phyloP scores from a whole-genome alignment of 2,888 invertebrate species.

The Cephus nigrinus region DNA sequence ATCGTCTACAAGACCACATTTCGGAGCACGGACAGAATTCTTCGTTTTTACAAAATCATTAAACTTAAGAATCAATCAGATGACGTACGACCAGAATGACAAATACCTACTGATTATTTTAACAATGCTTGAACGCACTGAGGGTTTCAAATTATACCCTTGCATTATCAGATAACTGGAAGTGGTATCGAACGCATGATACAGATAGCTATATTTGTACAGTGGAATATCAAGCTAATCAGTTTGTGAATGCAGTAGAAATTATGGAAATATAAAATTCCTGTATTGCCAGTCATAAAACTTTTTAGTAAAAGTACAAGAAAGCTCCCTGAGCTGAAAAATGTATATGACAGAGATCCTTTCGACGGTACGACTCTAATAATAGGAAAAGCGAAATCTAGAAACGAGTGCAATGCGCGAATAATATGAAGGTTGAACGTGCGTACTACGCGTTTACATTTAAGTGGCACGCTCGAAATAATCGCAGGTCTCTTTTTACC shows the following conservation, averaged over 20 bases:
- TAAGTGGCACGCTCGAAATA: background rate
- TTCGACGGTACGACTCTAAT: slow-evolving; percentile 34
- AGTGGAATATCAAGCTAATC: background rate
- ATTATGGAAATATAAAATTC: background rate
- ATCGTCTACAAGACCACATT: background rate
- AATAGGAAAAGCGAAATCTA: slow-evolving; percentile 37
- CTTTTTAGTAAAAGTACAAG: background rate
- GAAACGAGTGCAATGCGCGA: slow-evolving; percentile 34
- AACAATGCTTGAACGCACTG: background rate
- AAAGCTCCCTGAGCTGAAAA: background rate
- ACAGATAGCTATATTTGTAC: background rate
- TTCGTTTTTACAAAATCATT: background rate
- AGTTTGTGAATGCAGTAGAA: background rate
- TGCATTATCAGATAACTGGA: background rate
- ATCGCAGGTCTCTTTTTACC: background rate
- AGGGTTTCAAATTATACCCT: background rate
- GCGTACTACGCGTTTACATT: background rate
- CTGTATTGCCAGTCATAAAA: background rate
- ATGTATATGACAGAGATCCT: background rate
- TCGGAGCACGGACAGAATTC: background rate
- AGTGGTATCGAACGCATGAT: background rate
- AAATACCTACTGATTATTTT: background rate
- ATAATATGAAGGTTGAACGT: slow-evolving; percentile 28
- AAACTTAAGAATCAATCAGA: background rate
- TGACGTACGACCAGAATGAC: background rate